Conservation (phyloP, 2,888 invertebrate species). For the Autographa gamma region DNA sequence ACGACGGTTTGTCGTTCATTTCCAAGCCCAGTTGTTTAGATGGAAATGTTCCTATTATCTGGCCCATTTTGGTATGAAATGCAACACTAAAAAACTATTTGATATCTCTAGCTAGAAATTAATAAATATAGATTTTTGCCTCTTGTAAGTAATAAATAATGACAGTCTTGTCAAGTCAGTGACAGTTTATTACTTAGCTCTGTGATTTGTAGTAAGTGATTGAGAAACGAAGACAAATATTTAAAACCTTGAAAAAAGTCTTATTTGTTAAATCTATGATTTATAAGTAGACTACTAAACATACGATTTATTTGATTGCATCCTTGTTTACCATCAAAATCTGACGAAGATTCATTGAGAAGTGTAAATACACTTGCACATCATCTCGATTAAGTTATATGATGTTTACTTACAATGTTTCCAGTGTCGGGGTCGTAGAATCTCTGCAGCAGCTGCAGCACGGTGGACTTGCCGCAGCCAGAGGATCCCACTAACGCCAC, state of each 20-base stretch:
- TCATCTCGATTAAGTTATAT: not conserved
- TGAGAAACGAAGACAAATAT: too few relatives aligned
- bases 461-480: conserved; percentile 95
- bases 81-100: not conserved
- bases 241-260: too few relatives aligned
- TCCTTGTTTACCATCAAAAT: too few relatives aligned
- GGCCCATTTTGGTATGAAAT: conserved; percentile 68
- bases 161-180: not conserved
- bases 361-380: not conserved
- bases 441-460: conserved; percentile 93
- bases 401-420: conserved; percentile 71
- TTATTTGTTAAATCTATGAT: too few relatives aligned
- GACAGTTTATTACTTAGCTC: not conserved
- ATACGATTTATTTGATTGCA: too few relatives aligned
- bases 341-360: too few relatives aligned
- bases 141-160: not conserved
- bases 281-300: too few relatives aligned
- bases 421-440: conserved; percentile 93
- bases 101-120: not conserved
- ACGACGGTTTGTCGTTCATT: conserved; percentile 88
- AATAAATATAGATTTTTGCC: not conserved
- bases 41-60: conserved; percentile 67
- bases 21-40: conserved; percentile 70
- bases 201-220: too few relatives aligned
- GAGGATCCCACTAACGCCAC: conserved; percentile 93